Evolutionary conservation across 2,113 vertebrate species (phyloP).

Genomic region (Cynopterus brachyotis): DNA sequence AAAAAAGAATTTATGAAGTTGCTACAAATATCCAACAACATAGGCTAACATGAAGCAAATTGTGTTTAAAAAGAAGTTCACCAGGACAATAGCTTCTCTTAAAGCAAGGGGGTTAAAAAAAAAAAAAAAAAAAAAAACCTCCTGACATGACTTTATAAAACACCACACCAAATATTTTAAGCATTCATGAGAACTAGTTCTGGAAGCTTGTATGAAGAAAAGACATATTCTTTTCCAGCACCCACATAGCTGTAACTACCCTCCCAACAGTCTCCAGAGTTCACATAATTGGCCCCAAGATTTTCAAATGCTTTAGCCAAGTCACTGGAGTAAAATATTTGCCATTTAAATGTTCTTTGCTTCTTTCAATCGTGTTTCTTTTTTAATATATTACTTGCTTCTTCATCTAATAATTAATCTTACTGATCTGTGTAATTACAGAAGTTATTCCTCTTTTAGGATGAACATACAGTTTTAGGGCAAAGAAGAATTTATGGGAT

Average conservation of each 20-base stretch:
- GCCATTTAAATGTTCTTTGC: neutral
- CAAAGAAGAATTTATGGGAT: neutral
- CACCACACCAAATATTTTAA: constrained; percentile 65
- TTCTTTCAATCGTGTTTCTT: neutral
- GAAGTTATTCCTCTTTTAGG: neutral
- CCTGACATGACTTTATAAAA: constrained; percentile 48
- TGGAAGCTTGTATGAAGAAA: constrained; percentile 67
- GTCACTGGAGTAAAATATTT: constrained; percentile 43
- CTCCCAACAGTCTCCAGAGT: constrained; percentile 35
- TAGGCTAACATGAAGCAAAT: neutral
- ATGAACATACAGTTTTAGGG: neutral
- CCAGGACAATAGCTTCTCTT: constrained; percentile 53
- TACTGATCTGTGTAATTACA: neutral
- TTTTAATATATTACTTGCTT: constrained; percentile 38
- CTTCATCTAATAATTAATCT: constrained; percentile 19
- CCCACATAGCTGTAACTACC: constrained; percentile 44
- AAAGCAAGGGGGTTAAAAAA: neutral
- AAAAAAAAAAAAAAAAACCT: neutral
- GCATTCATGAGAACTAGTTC: constrained; percentile 72
- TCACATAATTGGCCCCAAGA: constrained; percentile 59
- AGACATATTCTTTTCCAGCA: constrained; percentile 69
- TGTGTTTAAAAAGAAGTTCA: neutral
- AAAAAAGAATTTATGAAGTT: neutral
- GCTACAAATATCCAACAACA: neutral
- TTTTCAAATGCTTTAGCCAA: constrained; percentile 53